These are phyloP conservation scores for Conchocele bisecta DNA, from an alignment of 2,888 invertebrate genomes.

Conservation along the genomic window DNA sequence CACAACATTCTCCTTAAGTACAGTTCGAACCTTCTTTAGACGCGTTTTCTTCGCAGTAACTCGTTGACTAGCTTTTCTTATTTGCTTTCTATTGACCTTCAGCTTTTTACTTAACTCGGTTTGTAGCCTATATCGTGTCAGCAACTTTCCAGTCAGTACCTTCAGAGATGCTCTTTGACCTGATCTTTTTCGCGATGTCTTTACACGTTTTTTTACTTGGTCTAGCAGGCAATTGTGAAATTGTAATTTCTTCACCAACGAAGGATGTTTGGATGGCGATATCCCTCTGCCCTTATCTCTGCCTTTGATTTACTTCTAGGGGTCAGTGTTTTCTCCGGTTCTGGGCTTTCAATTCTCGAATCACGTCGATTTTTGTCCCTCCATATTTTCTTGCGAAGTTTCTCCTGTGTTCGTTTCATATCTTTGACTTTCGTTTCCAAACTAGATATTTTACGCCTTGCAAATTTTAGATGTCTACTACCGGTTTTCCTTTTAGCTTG, in stretches of 20 bases:
- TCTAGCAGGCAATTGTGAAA: slow-evolving; percentile 1
- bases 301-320: slow-evolving; percentile 3
- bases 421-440: no score
- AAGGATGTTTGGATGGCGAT: not conserved
- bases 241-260: slow-evolving; percentile 1
- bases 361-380: no score
- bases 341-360: no score
- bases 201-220: not conserved
- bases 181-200: not conserved
- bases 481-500: no score
- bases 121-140: not conserved
- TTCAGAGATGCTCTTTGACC: not conserved
- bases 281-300: slow-evolving; percentile 4
- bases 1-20: not conserved
- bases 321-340: no score
- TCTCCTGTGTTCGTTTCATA: no score
- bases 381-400: no score
- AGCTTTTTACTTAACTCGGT: not conserved
- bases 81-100: not conserved
- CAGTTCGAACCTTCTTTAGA: not conserved
- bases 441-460: no score
- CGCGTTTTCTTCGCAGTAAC: slow-evolving; percentile 1
- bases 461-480: no score
- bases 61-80: not conserved
- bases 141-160: not conserved